A percentile compares a stretch with the other conserved stretches of the same genome.
Conservation (phyloP, 2,888 invertebrate species). For the Amblyjoppa fuscipennis region DNA sequence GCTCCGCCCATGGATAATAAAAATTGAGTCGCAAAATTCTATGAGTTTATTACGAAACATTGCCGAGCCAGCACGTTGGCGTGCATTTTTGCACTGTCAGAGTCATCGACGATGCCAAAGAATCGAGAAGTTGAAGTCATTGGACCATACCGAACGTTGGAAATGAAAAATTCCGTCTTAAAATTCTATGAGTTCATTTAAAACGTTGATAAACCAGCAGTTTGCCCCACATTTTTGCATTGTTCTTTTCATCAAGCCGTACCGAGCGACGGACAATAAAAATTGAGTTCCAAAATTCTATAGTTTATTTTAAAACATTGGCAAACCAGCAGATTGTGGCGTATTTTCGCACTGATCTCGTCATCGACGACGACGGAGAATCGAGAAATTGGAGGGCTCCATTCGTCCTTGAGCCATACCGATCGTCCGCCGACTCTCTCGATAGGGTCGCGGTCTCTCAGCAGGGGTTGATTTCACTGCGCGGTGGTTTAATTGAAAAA, state of each 20-base stretch:
- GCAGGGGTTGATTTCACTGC: constrained; percentile 30
- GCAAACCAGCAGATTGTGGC: too few relatives aligned
- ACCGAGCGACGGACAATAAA: constrained; percentile 9
- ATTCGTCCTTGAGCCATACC: constrained; percentile 39
- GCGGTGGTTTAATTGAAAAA: constrained; percentile 79
- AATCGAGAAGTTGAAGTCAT: too few relatives aligned
- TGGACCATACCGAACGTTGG: too few relatives aligned
- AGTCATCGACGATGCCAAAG: too few relatives aligned
- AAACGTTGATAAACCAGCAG: too few relatives aligned
- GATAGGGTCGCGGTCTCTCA: constrained; percentile 50
- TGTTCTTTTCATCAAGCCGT: not conserved
- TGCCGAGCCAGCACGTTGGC: too few relatives aligned
- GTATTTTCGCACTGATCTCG: not conserved
- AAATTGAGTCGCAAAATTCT: not conserved
- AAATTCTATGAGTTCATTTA: not conserved
- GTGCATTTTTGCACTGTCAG: too few relatives aligned
- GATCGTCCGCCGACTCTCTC: constrained; percentile 26
- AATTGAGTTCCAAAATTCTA: not conserved
- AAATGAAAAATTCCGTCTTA: too few relatives aligned
- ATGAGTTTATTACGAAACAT: not conserved
- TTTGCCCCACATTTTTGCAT: not conserved
- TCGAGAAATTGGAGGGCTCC: not conserved
- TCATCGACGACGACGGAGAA: constrained; percentile 1
- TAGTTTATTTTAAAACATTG: not conserved
- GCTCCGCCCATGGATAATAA: not conserved